Base-by-base conservation (phyloP, 2,113 vertebrate genomes). In the Eulacestoma nigropectus region DNA sequence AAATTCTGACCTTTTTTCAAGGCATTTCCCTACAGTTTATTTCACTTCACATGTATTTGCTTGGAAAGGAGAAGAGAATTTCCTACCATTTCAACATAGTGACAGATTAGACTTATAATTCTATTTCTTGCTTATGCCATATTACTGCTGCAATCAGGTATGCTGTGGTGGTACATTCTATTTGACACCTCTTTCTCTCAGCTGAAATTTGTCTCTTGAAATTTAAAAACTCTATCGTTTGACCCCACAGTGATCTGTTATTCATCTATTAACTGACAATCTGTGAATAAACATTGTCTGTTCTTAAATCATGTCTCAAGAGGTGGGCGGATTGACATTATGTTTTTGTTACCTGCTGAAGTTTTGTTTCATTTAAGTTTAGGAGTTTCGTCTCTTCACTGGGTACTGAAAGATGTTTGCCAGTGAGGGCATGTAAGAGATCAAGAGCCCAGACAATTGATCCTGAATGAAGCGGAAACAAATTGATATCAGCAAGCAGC, bases 401-500 rank as follows among this genome's bases (percentile, higher is more conserved):
- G 44, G 7, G 4, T 35, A 55, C 19, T 88, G 59, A 85, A 87
- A 80, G 63, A 70, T 59, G 5, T 46, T 94, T 80, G 9, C 47
- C 72, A 73, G 32, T 10, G 30, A 67, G 37, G 30, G 39, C 39
- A 74, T 1, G 25, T 70, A 81, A 79, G 21, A 87, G 46, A 93
- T 94, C 82, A 81, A 90, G 70, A 93, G 49, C 33, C 83, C 33
- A 90, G 68, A 50, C 39, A 33, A 80, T 27, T 69, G 77, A 85
- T 91, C 35, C 70, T 6, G 8, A 95, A 72, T 11, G 59, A 82
- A 84, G 50, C 3, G 0, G 79, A 79, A 95, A 95, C 35, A 93
- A 88, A 93, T 86, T 95, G 87, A 78, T 91, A 92, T 33, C 64
- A 91, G 63, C 44, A 74, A 95, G 84, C 17, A 84, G 59, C n/a